phyloP scores from a whole-genome alignment of 2,113 vertebrate genomes.

The Apodemus speciosus region DNA sequence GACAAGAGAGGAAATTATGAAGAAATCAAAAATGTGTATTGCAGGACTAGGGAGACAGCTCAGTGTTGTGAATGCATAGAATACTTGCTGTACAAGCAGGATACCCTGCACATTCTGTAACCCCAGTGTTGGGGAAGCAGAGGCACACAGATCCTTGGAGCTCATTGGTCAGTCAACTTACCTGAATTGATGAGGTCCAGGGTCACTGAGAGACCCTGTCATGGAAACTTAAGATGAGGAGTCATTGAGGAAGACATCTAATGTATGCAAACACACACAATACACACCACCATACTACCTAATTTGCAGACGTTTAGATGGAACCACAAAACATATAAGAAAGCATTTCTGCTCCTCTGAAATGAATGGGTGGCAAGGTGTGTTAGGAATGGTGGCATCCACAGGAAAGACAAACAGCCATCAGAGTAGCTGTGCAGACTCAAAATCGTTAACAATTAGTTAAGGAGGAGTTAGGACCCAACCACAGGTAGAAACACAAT shows the following conservation, averaged over 20 bases:
- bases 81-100: not conserved
- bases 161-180: not conserved
- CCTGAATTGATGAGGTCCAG: not conserved
- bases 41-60: not conserved
- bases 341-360: not conserved
- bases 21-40: not conserved
- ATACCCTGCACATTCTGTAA: not conserved
- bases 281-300: not conserved
- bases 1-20: not conserved
- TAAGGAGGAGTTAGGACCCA: not conserved
- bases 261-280: not conserved
- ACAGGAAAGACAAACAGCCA: not conserved
- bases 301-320: not conserved
- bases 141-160: not conserved
- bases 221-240: not conserved
- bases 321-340: not conserved
- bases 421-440: not conserved
- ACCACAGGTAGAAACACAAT: not conserved
- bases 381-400: fast-evolving
- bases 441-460: not conserved
- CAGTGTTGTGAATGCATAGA: not conserved
- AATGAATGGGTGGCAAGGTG: not conserved
- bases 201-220: not conserved
- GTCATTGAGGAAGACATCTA: not conserved
- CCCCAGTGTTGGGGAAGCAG: not conserved